Evolutionary conservation across 2,888 invertebrate species (phyloP).

Genomic region (Hydraecia micacea): DNA sequence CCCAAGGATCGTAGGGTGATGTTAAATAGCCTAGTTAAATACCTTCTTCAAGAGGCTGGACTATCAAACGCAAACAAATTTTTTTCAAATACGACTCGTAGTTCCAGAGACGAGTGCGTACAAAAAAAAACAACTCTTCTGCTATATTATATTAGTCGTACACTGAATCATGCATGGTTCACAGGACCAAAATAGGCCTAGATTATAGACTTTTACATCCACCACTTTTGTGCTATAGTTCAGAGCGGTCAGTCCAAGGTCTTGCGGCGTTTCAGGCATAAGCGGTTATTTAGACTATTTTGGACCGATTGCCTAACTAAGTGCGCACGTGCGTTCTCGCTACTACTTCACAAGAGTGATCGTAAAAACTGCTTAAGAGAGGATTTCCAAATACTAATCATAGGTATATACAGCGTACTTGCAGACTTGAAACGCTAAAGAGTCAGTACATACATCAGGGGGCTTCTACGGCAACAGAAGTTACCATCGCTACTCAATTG

Average conservation of each 20-base stretch:
- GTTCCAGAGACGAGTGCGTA: neutral
- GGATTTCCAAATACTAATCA: neutral
- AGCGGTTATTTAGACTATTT: conserved; percentile 16
- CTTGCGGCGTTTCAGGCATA: conserved; percentile 14
- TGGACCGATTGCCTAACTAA: neutral
- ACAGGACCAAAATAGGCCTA: conserved; percentile 3
- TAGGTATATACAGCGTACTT: no score
- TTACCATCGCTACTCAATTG: neutral
- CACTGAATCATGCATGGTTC: conserved; percentile 11
- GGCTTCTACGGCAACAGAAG: neutral
- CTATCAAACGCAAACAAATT: no score
- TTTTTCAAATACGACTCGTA: no score
- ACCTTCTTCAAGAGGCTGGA: no score
- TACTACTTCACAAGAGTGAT: neutral
- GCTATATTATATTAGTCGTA: neutral
- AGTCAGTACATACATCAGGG: no score
- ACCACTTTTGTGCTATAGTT: conserved; percentile 17
- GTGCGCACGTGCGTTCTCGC: conserved; percentile 27
- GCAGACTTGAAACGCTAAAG: neutral
- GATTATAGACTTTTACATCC: conserved; percentile 1
- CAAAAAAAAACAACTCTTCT: neutral
- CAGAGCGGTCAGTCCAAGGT: conserved; percentile 38
- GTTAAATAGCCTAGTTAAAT: neutral
- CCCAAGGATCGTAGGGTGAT: neutral
- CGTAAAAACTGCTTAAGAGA: neutral